Conservation (phyloP, 2,113 vertebrate species). For the Etheostoma cragini region DNA sequence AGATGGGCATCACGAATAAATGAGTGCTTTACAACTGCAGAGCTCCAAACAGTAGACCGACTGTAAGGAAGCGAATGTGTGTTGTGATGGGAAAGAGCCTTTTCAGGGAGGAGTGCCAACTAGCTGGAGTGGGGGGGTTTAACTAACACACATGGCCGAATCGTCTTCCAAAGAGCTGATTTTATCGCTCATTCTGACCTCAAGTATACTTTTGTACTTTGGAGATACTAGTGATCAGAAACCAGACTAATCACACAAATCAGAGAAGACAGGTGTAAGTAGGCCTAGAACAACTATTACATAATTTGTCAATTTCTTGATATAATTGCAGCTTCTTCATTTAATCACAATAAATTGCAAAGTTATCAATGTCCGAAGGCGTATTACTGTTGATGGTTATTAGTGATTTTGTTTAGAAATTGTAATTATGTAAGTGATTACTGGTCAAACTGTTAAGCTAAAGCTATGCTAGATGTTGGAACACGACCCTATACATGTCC, state of each 20-base stretch:
- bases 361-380: too few relatives aligned
- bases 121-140: neutral
- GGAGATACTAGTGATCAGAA: neutral
- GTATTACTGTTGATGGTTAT: too few relatives aligned
- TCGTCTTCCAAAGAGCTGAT: neutral
- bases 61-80: conserved; percentile 2
- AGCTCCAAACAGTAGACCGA: conserved; percentile 27
- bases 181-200: conserved; percentile 15
- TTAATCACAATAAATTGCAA: too few relatives aligned
- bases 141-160: neutral
- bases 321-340: too few relatives aligned
- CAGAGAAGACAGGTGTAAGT: conserved; percentile 6
- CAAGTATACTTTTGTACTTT: neutral
- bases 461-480: too few relatives aligned
- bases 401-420: too few relatives aligned
- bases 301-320: too few relatives aligned
- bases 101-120: neutral
- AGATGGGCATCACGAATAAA: neutral
- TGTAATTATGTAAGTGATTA: too few relatives aligned
- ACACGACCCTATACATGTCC: too few relatives aligned
- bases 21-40: neutral
- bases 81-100: neutral
- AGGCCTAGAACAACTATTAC: too few relatives aligned
- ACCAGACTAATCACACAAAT: neutral
- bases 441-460: too few relatives aligned